Evolutionary conservation across 2,797 vertebrate genomes (phyloP), one percentile per base, ranked within the genome.

Genomic region (Chaunax sp.): DNA sequence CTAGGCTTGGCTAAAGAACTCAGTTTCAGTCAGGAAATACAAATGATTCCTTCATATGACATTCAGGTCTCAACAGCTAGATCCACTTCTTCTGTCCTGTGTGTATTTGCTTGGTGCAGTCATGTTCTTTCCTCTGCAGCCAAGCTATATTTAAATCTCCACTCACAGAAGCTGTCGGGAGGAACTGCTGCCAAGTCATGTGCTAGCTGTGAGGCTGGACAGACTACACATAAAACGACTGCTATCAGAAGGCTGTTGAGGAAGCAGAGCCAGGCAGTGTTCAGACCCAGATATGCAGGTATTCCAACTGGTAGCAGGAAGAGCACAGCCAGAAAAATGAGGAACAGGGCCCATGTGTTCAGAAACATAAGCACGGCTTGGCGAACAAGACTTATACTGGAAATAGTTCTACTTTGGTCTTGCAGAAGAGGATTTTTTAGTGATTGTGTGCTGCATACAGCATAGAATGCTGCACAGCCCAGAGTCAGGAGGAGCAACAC

Each of bases 181-280:
- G 78, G 82, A 56, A 59, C 20, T 23, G 80, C 51, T 10, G 55
- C 81, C 61, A 57, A 49, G n/a, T 28, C 75, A 44, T 72, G 62
- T 1, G 25, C 49, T 3, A 46, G 25, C 56, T 73, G 63, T 20
- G 87, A 75, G 0, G 81, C 45, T 0, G 82, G 90, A 75, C 88
- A 80, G n/a, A 84, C 89, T 54, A 89, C 80, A 92, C 94, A 95
- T 22, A 93, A 94, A 33, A 82, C 50, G 1, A 87, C 45, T 3
- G 92, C 91, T 11, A 95, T 86, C 37, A 95, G 90, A 46, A 97
- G 95, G 77, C 96, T 97, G 82, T 96, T 96, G 75, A 95, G 80
- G 72, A 96, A 95, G 78, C 91, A 94, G 33, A 97, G 77, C 96
- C 96, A 97, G 13, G 92, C 92, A 1, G 94, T 69, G 0, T 96